Evolutionary conservation across 2,113 vertebrate species (phyloP).

Genomic region (Drymodes brunneopygia): DNA sequence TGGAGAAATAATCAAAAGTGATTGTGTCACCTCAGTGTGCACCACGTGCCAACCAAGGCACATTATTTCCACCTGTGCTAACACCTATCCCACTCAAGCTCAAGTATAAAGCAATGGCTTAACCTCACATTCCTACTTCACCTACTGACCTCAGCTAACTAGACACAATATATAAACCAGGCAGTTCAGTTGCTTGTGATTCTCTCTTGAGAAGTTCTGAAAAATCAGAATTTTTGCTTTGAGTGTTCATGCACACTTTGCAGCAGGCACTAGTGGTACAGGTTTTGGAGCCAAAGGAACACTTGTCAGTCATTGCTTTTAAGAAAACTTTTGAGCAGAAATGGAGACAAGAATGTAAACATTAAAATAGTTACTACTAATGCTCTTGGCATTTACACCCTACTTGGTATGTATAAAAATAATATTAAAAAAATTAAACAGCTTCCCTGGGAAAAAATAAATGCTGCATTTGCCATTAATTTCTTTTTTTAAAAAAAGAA

Average conservation of each 20-base stretch:
- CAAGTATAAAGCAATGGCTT: background rate
- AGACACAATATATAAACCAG: rapidly evolving
- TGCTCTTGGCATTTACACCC: background rate
- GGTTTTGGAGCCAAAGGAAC: background rate
- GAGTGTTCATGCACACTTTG: background rate
- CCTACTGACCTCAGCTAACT: background rate
- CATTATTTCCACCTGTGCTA: background rate
- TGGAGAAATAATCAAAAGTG: background rate
- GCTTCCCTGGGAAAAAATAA: conserved; percentile 37
- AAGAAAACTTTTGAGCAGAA: background rate
- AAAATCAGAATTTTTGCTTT: background rate
- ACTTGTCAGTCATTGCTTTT: background rate
- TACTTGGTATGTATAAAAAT: background rate
- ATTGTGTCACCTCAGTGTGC: background rate
- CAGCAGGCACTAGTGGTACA: background rate
- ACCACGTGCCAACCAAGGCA: background rate
- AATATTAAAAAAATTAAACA: background rate
- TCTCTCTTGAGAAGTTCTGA: background rate
- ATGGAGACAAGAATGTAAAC: background rate
- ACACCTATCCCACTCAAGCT: background rate
- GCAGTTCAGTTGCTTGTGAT: background rate
- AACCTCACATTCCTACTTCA: background rate
- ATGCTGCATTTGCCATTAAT: background rate
- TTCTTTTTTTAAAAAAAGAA: background rate
- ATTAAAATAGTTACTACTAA: background rate